Evolutionary conservation across 2,113 vertebrate genomes (phyloP), one percentile per base, ranked within the genome.

Genomic region (Parotia lawesii): DNA sequence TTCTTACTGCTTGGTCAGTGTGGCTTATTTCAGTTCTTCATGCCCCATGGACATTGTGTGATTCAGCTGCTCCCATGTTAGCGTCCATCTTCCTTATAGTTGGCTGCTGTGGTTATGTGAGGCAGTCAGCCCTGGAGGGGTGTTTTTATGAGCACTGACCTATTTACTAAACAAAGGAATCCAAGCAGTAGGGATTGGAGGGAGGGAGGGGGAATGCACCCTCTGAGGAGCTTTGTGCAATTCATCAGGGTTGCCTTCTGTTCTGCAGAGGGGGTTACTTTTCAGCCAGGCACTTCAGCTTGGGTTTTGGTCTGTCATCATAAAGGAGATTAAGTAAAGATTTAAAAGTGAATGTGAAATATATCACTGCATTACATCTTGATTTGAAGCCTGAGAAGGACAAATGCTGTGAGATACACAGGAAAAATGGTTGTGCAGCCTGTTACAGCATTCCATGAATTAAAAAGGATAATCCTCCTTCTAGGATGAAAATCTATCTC

Each of bases 81-180:
- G 21, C 1, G 0, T 75, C 71, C 1, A 0, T 60, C 28, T 78
- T 89, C 58, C 75, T 82, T 85, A 4, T 11, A 60, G n/a, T 11
- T 91, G 69, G 44, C 85, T 80, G 48, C 85, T 61, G 54, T 84
- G 57, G 61, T 90, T 84, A 67, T 62, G 44, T 89, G 92, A 76
- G 89, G 37, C 75, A 84, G 62, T 54, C 73, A 60, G 93, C 84
- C 83, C 85, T 85, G 72, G 71, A 90, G 91, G 85, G 38, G 29
- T 71, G 45, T 90, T 96, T 95, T 96, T 94, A 80, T 95, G 72
- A 93, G 87, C 69, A 33, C 54, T 97, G 97, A 97, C 95, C 97
- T 97, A 96, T 97, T 97, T 96, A 92, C 67, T 37, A 87, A 89
- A 94, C 92, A 93, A 78, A 90, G 62, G 72, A 94, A 75, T 97